Percentiles rank a stretch among this genome's conserved stretches.
Conservation (phyloP, 2,113 vertebrate species). For the Romanogobio albipinnatus region DNA sequence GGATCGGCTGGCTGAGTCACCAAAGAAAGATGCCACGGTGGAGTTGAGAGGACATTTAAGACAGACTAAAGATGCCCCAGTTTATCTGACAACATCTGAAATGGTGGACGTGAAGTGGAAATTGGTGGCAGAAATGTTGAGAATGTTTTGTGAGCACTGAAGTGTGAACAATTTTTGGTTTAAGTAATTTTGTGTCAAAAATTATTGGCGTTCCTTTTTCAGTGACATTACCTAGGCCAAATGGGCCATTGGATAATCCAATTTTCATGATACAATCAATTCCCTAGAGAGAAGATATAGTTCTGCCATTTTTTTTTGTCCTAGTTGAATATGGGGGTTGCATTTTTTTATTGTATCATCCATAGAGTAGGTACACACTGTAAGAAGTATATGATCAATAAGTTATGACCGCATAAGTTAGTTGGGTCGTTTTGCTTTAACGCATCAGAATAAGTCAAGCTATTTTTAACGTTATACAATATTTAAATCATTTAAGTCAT, state of each 20-base stretch:
- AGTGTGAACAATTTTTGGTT: neutral
- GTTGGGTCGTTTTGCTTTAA: too few species aligned
- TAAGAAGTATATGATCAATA: too few species aligned
- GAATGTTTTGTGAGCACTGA: neutral
- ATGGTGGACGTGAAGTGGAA: neutral
- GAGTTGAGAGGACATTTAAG: constrained; percentile 31
- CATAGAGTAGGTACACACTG: too few species aligned
- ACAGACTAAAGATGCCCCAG: constrained; percentile 26
- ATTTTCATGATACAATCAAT: neutral
- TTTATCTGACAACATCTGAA: constrained; percentile 28
- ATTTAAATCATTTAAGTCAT: too few species aligned
- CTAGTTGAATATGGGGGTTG: neutral
- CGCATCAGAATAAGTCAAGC: too few species aligned
- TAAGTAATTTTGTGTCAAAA: neutral
- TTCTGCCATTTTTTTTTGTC: neutral
- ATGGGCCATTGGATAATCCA: neutral
- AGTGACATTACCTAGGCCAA: neutral
- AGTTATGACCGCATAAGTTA: too few species aligned
- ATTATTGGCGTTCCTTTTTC: neutral
- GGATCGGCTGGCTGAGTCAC: constrained; percentile 41
- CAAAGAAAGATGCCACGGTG: constrained; percentile 20
- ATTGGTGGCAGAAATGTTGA: neutral
- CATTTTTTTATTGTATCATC: too few species aligned
- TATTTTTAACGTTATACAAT: too few species aligned
- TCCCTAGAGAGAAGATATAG: neutral